A percentile compares a stretch with the other conserved stretches of the same genome.
phyloP scores from a whole-genome alignment of 2,113 vertebrate genomes.

The Gavialis gangeticus region DNA sequence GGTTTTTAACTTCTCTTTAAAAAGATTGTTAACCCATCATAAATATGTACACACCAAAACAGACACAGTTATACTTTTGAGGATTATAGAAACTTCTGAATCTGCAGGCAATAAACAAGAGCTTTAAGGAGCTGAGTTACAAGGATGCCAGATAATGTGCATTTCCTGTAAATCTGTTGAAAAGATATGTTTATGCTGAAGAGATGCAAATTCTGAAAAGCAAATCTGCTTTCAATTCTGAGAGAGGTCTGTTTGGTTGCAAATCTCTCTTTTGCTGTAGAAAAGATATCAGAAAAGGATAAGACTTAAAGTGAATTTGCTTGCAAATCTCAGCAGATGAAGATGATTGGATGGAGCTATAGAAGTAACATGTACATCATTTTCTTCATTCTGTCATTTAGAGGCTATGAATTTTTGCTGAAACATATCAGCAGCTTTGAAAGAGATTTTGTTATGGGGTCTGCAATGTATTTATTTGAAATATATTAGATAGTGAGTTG shows the following conservation, averaged over 20 bases:
- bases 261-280: conserved; percentile 52
- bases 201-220: neutral
- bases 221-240: conserved; percentile 53
- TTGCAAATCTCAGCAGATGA: conserved; percentile 58
- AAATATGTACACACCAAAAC: neutral
- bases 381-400: conserved; percentile 31
- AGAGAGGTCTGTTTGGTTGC: conserved; percentile 55
- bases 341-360: neutral
- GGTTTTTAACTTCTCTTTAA: neutral
- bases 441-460: neutral
- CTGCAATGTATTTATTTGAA: conserved; percentile 1
- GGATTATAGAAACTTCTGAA: neutral
- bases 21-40: neutral
- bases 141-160: neutral
- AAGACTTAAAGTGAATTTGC: conserved; percentile 58
- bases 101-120: conserved; percentile 11
- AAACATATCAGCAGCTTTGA: neutral
- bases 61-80: neutral
- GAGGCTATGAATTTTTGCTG: neutral
- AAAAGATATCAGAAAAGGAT: conserved; percentile 40
- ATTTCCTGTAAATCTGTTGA: neutral
- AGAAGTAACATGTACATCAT: neutral
- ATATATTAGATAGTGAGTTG: conserved; percentile 31
- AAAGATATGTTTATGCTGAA: conserved; percentile 48
- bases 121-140: neutral